Evolutionary conservation across 2,888 invertebrate genomes (phyloP).

Genomic region (Diaperis boleti): DNA sequence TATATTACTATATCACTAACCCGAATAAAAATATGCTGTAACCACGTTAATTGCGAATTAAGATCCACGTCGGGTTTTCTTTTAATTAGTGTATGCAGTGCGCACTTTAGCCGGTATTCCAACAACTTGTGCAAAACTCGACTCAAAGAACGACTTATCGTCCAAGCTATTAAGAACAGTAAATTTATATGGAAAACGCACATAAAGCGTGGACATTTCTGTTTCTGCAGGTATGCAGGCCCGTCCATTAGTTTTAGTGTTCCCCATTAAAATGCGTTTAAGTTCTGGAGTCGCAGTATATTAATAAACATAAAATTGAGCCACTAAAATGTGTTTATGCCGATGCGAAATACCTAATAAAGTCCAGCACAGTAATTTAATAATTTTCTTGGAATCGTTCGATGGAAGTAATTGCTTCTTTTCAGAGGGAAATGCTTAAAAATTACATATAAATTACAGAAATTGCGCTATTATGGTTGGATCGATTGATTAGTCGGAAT

Average conservation of each 20-base stretch:
- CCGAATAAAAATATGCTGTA: too few species aligned
- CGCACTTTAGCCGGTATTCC: slow-evolving; percentile 2
- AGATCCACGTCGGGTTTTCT: background rate
- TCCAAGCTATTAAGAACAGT: slow-evolving; percentile 8
- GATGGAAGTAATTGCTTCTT: slow-evolving; percentile 25
- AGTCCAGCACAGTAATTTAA: slow-evolving; percentile 35
- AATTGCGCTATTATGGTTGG: slow-evolving; percentile 28
- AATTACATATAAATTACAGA: slow-evolving; percentile 34
- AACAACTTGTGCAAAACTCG: slow-evolving; percentile 3
- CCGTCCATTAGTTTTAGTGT: slow-evolving; percentile 40
- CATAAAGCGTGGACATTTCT: slow-evolving; percentile 32
- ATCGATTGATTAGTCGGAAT: slow-evolving; percentile 35
- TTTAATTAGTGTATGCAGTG: background rate
- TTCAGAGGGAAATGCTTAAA: slow-evolving; percentile 19
- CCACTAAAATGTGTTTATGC: slow-evolving; percentile 40
- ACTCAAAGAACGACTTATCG: slow-evolving; percentile 7
- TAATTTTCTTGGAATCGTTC: slow-evolving; percentile 30
- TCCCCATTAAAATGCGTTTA: slow-evolving; percentile 38
- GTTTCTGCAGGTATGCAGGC: slow-evolving; percentile 35
- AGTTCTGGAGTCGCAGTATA: slow-evolving; percentile 30
- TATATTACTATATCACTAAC: too few species aligned
- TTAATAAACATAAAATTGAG: slow-evolving; percentile 42
- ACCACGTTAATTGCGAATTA: background rate
- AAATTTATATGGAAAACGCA: slow-evolving; percentile 29
- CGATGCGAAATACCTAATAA: slow-evolving; percentile 39